A percentile compares a stretch with the other conserved stretches of the same genome.
Conservation (phyloP, 2,113 vertebrate genomes). For the Elachura formosa region DNA sequence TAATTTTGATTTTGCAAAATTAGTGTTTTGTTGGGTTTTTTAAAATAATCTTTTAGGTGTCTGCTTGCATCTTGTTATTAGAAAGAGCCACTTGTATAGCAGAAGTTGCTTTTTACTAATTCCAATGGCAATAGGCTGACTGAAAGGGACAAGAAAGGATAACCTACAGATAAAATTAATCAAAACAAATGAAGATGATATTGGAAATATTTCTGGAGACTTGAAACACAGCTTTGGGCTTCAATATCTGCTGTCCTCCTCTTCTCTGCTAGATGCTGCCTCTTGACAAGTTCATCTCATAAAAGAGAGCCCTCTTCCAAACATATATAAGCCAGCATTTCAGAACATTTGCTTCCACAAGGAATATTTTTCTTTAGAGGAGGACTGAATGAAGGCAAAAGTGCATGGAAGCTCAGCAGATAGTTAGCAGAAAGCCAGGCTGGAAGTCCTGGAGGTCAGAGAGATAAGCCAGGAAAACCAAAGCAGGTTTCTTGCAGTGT, state of each 20-base stretch:
- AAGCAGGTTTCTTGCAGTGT: neutral
- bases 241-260: neutral
- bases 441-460: neutral
- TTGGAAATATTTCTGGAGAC: neutral
- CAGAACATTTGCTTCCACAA: neutral
- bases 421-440: neutral
- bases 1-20: neutral
- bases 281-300: neutral
- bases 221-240: neutral
- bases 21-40: neutral
- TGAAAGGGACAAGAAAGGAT: neutral
- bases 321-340: neutral
- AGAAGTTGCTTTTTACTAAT: neutral
- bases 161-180: neutral
- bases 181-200: neutral
- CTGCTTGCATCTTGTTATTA: neutral
- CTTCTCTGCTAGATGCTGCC: neutral
- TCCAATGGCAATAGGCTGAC: neutral
- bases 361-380: neutral
- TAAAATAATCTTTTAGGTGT: neutral
- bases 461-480: neutral
- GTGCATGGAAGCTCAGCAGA: neutral
- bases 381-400: neutral
- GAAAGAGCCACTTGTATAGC: neutral
- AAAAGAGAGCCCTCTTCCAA: neutral